phyloP scores from a whole-genome alignment of 2,888 invertebrate species.

The Nymphalis polychloros region DNA sequence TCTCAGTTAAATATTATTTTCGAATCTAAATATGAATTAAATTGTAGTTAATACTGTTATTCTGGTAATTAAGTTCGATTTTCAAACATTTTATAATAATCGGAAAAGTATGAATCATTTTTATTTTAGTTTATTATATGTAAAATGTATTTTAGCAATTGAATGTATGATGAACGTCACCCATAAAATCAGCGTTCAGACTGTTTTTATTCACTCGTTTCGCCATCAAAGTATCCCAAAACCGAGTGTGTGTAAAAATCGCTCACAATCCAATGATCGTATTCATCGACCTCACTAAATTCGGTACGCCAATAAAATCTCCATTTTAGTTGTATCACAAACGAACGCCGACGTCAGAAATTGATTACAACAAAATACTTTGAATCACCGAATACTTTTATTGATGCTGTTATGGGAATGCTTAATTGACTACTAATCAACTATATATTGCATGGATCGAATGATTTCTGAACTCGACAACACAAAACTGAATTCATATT shows the following conservation, averaged over 20 bases:
- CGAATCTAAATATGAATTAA: neutral
- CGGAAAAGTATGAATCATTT: too few relatives aligned
- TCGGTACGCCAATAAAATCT: conserved; percentile 78
- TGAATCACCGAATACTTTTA: conserved; percentile 77
- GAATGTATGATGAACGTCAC: neutral
- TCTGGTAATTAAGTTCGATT: too few relatives aligned
- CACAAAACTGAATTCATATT: neutral
- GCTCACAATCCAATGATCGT: conserved; percentile 34
- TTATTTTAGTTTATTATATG: neutral
- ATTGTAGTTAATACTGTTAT: too few relatives aligned
- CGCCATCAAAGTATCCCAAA: conserved; percentile 19
- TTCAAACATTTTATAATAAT: too few relatives aligned
- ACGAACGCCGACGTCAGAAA: conserved; percentile 76
- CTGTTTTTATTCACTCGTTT: neutral
- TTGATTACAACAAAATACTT: conserved; percentile 81
- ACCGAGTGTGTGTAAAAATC: conserved; percentile 34
- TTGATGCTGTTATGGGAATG: conserved; percentile 75
- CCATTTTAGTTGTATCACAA: conserved; percentile 69
- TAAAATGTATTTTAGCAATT: conserved; percentile 5
- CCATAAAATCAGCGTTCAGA: neutral
- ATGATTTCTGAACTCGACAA: conserved; percentile 14
- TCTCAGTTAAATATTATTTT: conserved; percentile 9
- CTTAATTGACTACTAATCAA: conserved; percentile 70
- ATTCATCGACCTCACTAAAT: conserved; percentile 69
- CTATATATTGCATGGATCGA: conserved; percentile 34